Evolutionary conservation across 2,797 vertebrate species (phyloP).

Genomic region (Tauraco hartlaubi): DNA sequence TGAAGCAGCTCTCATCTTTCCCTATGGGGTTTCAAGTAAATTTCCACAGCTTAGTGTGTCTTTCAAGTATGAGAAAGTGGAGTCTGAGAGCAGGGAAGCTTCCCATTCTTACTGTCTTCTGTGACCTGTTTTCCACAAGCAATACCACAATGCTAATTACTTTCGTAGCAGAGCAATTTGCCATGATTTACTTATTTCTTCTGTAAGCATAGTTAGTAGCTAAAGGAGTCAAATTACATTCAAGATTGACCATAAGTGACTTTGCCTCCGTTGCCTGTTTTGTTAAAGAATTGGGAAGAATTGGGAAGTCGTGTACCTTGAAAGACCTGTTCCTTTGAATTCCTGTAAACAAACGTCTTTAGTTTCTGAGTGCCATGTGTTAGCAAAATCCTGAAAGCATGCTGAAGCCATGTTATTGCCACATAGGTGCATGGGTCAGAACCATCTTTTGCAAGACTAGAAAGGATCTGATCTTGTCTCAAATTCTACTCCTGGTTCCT

Average conservation of each 20-base stretch:
- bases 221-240: not conserved
- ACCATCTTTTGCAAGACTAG: constrained; percentile 5
- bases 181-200: not conserved
- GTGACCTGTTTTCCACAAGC: not conserved
- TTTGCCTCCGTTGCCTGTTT: not conserved
- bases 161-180: not conserved
- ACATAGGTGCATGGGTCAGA: not conserved
- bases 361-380: not conserved
- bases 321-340: not conserved
- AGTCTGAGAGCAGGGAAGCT: not conserved
- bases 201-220: not conserved
- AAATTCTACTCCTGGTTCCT: constrained; percentile 22
- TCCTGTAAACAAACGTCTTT: not conserved
- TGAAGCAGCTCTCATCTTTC: not conserved
- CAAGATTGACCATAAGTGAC: not conserved
- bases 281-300: not conserved
- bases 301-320: not conserved
- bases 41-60: not conserved
- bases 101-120: not conserved
- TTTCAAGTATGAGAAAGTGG: not conserved
- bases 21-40: not conserved
- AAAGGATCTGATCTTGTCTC: not conserved
- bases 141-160: not conserved
- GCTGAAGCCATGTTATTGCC: not conserved
- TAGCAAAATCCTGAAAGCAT: not conserved